phyloP scores from a whole-genome alignment of 2,113 vertebrate genomes.

The Miniopterus natalensis region DNA sequence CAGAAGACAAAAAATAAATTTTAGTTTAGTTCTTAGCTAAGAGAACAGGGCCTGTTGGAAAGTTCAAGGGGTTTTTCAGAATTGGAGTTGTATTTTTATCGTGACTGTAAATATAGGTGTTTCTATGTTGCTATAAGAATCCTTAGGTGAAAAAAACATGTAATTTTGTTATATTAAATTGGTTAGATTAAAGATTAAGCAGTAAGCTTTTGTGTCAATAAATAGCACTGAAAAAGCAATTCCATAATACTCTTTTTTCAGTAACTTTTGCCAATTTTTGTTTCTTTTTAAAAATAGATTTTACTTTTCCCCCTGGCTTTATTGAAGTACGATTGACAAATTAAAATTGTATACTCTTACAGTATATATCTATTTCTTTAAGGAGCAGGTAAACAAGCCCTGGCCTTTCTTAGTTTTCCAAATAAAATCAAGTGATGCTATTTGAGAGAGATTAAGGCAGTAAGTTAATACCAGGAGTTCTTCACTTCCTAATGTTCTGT shows the following conservation, averaged over 20 bases:
- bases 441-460: not conserved
- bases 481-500: not conserved
- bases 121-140: not conserved
- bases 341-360: not conserved
- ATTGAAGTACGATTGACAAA: no score
- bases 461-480: not conserved
- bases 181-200: conserved; percentile 4
- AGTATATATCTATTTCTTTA: not conserved
- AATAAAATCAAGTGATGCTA: not conserved
- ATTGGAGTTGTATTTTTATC: not conserved
- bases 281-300: not conserved
- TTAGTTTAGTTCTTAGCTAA: not conserved
- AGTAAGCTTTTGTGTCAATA: not conserved
- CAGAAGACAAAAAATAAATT: not conserved
- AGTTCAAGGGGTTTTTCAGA: not conserved
- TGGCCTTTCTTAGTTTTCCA: not conserved
- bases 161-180: conserved; percentile 1
- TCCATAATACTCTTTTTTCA: not conserved
- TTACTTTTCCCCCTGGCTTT: not conserved
- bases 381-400: not conserved
- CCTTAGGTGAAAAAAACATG: not conserved
- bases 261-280: not conserved
- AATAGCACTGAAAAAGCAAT: not conserved
- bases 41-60: not conserved
- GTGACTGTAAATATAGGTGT: not conserved